Base-by-base conservation (phyloP, 2,888 invertebrate species). In the Hydroisotoma schaefferi region DNA sequence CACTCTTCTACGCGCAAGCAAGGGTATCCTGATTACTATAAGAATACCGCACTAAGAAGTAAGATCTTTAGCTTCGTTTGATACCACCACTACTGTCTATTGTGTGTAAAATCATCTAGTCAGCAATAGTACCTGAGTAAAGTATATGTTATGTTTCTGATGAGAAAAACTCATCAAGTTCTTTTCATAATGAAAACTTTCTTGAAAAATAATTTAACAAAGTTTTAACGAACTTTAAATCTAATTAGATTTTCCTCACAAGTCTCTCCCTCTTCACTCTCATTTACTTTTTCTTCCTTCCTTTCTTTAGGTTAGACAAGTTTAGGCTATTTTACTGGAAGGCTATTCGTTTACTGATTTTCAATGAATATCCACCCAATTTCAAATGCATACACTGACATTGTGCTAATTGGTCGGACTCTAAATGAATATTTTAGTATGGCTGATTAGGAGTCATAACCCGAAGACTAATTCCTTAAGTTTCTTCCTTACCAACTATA, bases 101-200 rank as follows among this genome's bases (percentile, higher is more conserved):
- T 33, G 33, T 33, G 33, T n/a, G n/a, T n/a, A 33, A 33, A 33
- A 10, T 33, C 28, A 49, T 49, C 26, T 26, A 49, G n/a, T n/a
- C 69, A 69, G n/a, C n/a, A n/a, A n/a, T n/a, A n/a, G n/a, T n/a
- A n/a, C n/a, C n/a, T n/a, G n/a, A n/a, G n/a, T n/a, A n/a, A n/a
- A n/a, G n/a, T n/a, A n/a, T n/a, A n/a, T n/a, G n/a, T n/a, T 65
- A 70, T 69, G 67, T 69, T 69, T 68, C 61, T 71, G 71, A 71
- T 70, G 71, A 67, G 69, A 67, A 70, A 71, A 71, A 69, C 71
- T 71, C 71, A 71, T 71, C 70, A 71, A 71, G 66, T 67, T 70
- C 71, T 69, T 70, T 71, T 70, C 68, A 71, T 71, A 71, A 71
- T 71, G 70, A 70, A 71, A 71, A 71, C 71, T 71, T 71, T 71